phyloP scores from a whole-genome alignment of 2,888 invertebrate species.

The Magallana nippona region DNA sequence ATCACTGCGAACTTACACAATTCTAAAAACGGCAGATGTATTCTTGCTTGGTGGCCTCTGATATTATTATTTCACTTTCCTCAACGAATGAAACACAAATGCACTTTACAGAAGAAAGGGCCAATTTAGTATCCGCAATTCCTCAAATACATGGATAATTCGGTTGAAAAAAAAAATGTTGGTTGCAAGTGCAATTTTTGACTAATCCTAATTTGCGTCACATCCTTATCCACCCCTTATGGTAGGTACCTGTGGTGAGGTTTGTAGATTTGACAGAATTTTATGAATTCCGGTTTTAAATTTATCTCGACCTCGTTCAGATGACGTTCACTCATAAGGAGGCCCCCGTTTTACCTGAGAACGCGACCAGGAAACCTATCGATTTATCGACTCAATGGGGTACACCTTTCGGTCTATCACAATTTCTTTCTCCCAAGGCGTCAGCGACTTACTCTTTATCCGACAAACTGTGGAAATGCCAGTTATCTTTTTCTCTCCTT shows the following conservation, averaged over 20 bases:
- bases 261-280: conserved; percentile 15
- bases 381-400: conserved; percentile 21
- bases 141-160: no score
- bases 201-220: conserved; percentile 5
- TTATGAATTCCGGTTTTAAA: conserved; percentile 11
- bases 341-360: neutral
- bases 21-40: conserved; percentile 24
- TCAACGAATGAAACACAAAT: neutral
- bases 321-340: conserved; percentile 6
- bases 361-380: neutral
- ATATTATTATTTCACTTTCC: neutral
- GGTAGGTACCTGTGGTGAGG: neutral
- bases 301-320: conserved; percentile 1
- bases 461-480: neutral
- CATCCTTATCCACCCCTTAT: conserved; percentile 6
- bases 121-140: no score
- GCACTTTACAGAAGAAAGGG: no score
- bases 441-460: no score
- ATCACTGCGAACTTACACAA: conserved; percentile 16
- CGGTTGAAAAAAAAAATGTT: no score
- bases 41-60: neutral
- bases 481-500: neutral
- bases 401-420: conserved; percentile 1
- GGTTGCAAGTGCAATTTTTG: no score
- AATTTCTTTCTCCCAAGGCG: neutral